Evolutionary conservation across 2,797 vertebrate species (phyloP).

Genomic region (Labroides dimidiatus): DNA sequence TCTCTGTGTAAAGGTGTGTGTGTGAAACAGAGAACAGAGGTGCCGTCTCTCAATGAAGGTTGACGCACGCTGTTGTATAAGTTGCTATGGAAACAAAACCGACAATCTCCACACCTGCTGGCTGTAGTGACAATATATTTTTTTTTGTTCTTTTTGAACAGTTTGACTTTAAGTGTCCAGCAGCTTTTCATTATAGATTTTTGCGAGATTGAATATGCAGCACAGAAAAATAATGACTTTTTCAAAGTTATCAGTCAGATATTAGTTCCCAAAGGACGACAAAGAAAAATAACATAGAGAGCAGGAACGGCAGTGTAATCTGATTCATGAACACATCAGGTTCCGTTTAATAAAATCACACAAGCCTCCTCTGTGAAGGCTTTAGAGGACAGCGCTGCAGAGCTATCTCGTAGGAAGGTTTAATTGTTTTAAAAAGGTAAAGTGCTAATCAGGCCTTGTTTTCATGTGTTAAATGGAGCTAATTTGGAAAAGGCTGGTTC

Average conservation of each 20-base stretch:
- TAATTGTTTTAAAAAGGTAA: conserved; percentile 18
- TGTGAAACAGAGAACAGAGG: neutral
- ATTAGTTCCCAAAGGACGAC: conserved; percentile 30
- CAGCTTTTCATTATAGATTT: conserved; percentile 27
- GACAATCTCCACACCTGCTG: conserved; percentile 16
- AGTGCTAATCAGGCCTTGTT: conserved; percentile 13
- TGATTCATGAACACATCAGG: conserved; percentile 34
- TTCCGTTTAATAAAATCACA: conserved; percentile 37
- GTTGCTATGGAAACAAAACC: conserved; percentile 63
- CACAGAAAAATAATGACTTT: conserved; percentile 25
- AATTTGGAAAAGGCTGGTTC: conserved; percentile 26
- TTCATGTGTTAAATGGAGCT: conserved; percentile 25
- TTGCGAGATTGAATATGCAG: neutral
- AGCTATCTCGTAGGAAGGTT: neutral
- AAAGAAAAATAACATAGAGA: conserved; percentile 35
- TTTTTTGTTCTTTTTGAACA: neutral
- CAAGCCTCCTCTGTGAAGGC: conserved; percentile 17
- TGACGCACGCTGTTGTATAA: neutral
- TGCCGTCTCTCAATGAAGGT: neutral
- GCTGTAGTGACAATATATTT: neutral
- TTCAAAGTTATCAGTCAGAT: conserved; percentile 4
- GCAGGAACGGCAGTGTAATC: conserved; percentile 24
- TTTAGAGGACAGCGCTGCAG: conserved; percentile 1
- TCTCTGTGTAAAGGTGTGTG: neutral
- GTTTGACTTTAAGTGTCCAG: conserved; percentile 14